A percentile compares a stretch with the other conserved stretches of the same genome.
These are phyloP conservation scores for Eunapius fragilis DNA, from an alignment of 37 sponge, comb jelly and placozoan genomes.

Conservation along the genomic window DNA sequence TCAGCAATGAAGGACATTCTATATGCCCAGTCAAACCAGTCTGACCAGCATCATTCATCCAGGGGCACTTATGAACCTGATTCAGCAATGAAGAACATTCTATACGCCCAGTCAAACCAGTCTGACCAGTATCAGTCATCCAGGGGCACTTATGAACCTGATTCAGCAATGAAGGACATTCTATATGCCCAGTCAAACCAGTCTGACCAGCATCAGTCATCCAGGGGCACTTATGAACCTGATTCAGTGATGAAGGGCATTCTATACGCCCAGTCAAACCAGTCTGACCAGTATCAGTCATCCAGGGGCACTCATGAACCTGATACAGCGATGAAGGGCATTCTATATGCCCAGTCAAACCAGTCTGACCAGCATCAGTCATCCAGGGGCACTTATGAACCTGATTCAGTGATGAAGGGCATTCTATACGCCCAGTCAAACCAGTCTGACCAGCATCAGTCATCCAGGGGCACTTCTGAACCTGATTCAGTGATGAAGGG, in stretches of 20 bases:
- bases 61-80: neutral
- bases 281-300: neutral
- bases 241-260: neutral
- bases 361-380: neutral
- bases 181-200: neutral
- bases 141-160: neutral
- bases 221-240: neutral
- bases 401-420: neutral
- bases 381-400: neutral
- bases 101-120: neutral
- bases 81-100: neutral
- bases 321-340: neutral
- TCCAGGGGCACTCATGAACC: neutral
- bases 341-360: neutral
- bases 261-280: neutral
- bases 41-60: neutral
- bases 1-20: neutral
- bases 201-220: neutral
- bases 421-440: neutral
- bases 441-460: neutral
- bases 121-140: neutral
- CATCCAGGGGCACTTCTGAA: neutral
- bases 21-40: neutral
- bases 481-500: neutral
- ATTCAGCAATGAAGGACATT: neutral